Evolutionary conservation across 2,888 invertebrate species (phyloP).

Genomic region (Cephus pulcher): DNA sequence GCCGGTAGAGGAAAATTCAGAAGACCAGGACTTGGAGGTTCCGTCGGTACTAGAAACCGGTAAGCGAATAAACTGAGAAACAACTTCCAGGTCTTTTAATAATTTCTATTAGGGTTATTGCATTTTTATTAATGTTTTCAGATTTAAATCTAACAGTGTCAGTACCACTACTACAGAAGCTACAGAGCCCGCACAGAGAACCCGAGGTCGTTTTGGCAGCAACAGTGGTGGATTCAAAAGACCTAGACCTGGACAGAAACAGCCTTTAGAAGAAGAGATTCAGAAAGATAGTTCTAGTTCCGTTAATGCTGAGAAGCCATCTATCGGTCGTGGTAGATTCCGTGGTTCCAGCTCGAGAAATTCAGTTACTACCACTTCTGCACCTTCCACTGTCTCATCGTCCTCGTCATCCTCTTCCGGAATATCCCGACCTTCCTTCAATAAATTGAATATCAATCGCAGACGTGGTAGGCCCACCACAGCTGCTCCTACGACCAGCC

Average conservation of each 20-base stretch:
- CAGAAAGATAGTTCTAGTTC: constrained; percentile 55
- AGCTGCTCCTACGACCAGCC: constrained; percentile 38
- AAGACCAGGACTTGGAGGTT: constrained; percentile 39
- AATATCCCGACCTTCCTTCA: constrained; percentile 49
- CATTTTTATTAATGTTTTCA: constrained; percentile 19
- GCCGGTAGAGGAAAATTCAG: constrained; percentile 56
- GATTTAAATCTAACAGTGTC: constrained; percentile 52
- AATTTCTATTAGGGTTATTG: neutral
- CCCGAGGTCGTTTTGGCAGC: constrained; percentile 53
- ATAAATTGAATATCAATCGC: constrained; percentile 50
- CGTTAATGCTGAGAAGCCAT: constrained; percentile 49
- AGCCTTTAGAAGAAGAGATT: constrained; percentile 49
- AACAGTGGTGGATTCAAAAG: constrained; percentile 47
- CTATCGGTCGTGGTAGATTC: constrained; percentile 47
- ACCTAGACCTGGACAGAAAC: constrained; percentile 48
- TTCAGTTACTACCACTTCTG: constrained; percentile 33
- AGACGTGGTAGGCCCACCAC: constrained; percentile 55
- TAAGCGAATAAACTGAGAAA: constrained; percentile 19
- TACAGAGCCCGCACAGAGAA: constrained; percentile 46
- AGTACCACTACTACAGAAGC: constrained; percentile 46
- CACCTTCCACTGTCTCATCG: constrained; percentile 28
- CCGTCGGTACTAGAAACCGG: constrained; percentile 44
- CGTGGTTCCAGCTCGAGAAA: constrained; percentile 47
- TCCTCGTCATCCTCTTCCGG: constrained; percentile 26
- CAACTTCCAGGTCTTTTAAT: neutral